Percentiles rank a stretch among this genome's conserved stretches.
phyloP scores from a whole-genome alignment of 1,140 invertebrate species.

The Drosophila insularis region DNA sequence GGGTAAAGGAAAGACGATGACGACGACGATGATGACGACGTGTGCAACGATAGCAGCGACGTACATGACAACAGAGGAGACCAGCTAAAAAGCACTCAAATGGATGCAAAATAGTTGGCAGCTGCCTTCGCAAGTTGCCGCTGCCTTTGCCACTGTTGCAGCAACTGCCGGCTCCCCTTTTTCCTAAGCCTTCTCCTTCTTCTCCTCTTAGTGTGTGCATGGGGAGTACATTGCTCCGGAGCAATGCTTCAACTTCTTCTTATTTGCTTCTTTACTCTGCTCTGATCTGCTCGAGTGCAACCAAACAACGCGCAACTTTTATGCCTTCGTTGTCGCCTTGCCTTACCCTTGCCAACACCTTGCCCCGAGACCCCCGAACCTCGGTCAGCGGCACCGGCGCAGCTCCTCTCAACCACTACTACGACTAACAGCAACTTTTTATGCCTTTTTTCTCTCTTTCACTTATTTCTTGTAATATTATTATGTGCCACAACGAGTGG shows the following conservation, averaged over 20 bases:
- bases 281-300: conserved; percentile 62
- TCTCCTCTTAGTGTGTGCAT: not conserved
- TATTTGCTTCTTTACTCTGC: not conserved
- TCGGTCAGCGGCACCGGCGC: not conserved
- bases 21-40: conserved; percentile 2
- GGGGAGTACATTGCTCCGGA: conserved; percentile 50
- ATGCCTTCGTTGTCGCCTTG: conserved; percentile 59
- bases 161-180: not conserved
- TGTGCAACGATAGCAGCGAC: conserved; percentile 19
- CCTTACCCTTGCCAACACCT: conserved; percentile 33
- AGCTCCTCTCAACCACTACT: conserved; percentile 19
- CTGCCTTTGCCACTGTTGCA: conserved; percentile 5
- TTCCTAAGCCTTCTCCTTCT: not conserved
- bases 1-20: conserved; percentile 16
- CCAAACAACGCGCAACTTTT: conserved; percentile 73
- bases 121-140: conserved; percentile 57
- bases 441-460: conserved; percentile 15
- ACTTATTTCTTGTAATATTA: conserved; percentile 64
- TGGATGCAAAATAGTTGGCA: conserved; percentile 76
- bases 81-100: conserved; percentile 48
- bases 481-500: conserved; percentile 71
- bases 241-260: conserved; percentile 34
- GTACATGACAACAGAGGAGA: conserved; percentile 18
- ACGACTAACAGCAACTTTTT: conserved; percentile 40
- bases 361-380: not conserved